Percentiles rank a stretch among this genome's conserved stretches.
Conservation (phyloP, 2,888 invertebrate genomes). For the Aplocera efformata region DNA sequence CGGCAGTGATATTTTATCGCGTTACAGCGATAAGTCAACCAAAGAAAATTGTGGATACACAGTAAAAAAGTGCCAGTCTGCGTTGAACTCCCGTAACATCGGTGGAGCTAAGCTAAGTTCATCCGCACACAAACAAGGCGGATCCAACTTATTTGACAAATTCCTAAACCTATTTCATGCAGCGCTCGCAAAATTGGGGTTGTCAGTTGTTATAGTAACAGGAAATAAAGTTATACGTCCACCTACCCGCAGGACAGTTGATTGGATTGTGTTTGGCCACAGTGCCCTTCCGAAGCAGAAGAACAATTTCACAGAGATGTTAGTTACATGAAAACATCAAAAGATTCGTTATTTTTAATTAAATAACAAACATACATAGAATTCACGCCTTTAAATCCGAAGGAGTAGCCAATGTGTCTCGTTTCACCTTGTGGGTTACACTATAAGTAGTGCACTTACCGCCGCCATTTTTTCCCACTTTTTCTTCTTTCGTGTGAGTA, state of each 20-base stretch:
- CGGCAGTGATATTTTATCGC: too few relatives aligned
- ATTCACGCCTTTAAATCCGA: too few relatives aligned
- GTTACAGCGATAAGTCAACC: too few relatives aligned
- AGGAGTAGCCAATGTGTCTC: too few relatives aligned
- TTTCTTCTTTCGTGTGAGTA: too few relatives aligned
- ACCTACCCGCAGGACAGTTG: conserved; percentile 22
- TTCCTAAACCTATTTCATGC: conserved; percentile 24
- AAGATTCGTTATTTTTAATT: too few relatives aligned
- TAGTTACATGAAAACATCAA: background rate
- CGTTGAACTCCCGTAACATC: conserved; percentile 5
- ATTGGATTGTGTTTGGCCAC: conserved; percentile 26
- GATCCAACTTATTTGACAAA: conserved; percentile 21
- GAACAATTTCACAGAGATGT: too few relatives aligned
- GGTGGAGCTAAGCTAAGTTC: conserved; percentile 8
- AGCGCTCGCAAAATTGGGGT: conserved; percentile 19
- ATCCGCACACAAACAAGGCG: conserved; percentile 5
- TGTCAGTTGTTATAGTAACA: conserved; percentile 26
- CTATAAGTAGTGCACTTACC: too few relatives aligned
- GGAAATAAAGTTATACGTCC: conserved; percentile 33
- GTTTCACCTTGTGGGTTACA: too few relatives aligned
- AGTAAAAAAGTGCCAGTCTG: background rate
- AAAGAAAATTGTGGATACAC: conserved; percentile 1
- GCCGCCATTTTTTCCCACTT: too few relatives aligned
- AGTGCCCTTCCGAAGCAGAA: conserved; percentile 1
- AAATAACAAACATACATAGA: too few relatives aligned